These are phyloP conservation scores for Leucoma salicis DNA, from an alignment of 2,888 invertebrate species.

Conservation along the genomic window DNA sequence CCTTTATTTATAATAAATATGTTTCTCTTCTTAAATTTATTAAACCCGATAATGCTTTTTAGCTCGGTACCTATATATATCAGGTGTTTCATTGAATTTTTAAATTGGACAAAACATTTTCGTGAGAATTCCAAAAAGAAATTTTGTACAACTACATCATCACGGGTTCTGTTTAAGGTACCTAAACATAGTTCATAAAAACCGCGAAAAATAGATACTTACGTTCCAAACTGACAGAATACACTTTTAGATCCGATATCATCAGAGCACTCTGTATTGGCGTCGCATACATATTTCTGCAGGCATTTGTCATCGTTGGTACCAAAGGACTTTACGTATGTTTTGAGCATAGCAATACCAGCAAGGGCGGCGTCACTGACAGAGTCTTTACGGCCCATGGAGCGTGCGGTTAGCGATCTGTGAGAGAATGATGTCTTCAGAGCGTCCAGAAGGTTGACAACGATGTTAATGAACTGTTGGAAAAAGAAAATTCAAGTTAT, in stretches of 20 bases:
- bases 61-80: no score
- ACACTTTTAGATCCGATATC: slow-evolving; percentile 92
- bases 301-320: slow-evolving; percentile 91
- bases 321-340: slow-evolving; percentile 90
- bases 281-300: slow-evolving; percentile 94
- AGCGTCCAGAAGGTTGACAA: slow-evolving; percentile 94
- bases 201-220: slow-evolving; percentile 79
- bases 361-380: slow-evolving; percentile 94
- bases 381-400: slow-evolving; percentile 93
- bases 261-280: slow-evolving; percentile 92
- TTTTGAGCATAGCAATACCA: slow-evolving; percentile 93
- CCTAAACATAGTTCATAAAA: no score
- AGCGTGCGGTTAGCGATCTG: slow-evolving; percentile 91
- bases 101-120: no score
- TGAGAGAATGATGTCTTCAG: slow-evolving; percentile 96
- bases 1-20: no score
- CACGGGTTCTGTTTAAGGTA: no score
- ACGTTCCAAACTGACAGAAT: slow-evolving; percentile 97
- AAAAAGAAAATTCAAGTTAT: slow-evolving; percentile 2
- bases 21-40: no score
- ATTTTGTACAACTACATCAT: no score
- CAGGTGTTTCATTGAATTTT: no score
- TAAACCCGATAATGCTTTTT: no score
- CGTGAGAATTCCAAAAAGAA: no score
- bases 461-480: slow-evolving; percentile 93